A percentile compares a stretch with the other conserved stretches of the same genome.
phyloP scores from a whole-genome alignment of 2,113 vertebrate genomes.

The Microcebus lehilahytsara region DNA sequence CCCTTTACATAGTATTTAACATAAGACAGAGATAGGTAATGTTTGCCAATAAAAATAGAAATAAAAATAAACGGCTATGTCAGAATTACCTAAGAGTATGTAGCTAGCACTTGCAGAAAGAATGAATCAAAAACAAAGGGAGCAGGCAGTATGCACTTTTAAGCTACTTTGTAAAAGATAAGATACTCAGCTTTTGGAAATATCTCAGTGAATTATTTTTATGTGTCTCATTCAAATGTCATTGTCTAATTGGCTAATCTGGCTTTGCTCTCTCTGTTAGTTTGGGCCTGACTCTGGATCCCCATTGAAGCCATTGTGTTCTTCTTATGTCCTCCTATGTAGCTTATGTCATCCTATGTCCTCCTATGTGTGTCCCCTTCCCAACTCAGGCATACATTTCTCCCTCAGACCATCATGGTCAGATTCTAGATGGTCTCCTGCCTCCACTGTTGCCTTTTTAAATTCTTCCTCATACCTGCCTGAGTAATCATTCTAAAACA shows the following conservation, averaged over 20 bases:
- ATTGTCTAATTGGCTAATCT: not conserved
- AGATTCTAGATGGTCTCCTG: not conserved
- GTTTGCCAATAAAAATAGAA: not conserved
- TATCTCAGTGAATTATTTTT: not conserved
- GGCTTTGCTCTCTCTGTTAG: not conserved
- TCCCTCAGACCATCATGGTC: not conserved
- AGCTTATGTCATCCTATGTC: not conserved
- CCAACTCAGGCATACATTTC: not conserved
- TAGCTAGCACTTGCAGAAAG: not conserved
- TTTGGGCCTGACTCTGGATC: not conserved
- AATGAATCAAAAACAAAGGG: not conserved
- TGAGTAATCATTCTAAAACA: not conserved
- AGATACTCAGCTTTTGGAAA: not conserved
- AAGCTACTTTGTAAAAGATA: not conserved
- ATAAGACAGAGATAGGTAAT: not conserved
- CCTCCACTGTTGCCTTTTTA: not conserved
- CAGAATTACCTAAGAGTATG: not conserved
- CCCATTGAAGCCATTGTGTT: not conserved
- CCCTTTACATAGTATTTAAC: not conserved
- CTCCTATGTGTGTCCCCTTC: no score
- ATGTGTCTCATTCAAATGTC: not conserved
- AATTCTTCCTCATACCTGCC: not conserved
- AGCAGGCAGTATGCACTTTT: not conserved
- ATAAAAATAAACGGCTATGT: not conserved
- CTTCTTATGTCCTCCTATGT: not conserved